Evolutionary conservation across 2,888 invertebrate species (phyloP).

Genomic region (Campopleginae sp.): DNA sequence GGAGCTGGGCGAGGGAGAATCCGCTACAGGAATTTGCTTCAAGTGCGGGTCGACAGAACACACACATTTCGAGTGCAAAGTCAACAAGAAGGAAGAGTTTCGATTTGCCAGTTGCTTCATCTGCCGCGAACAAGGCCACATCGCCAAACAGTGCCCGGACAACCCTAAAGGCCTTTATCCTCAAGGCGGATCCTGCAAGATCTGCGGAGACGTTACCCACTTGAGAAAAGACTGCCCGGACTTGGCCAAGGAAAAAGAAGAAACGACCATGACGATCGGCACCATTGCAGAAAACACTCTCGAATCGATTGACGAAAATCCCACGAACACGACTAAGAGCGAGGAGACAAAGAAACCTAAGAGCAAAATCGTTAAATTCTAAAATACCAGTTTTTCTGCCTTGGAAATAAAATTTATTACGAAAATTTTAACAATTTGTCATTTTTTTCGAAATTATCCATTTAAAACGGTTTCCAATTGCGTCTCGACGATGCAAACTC

Average conservation of each 20-base stretch:
- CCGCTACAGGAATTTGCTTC: slow-evolving; percentile 91
- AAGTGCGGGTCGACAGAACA: slow-evolving; percentile 97
- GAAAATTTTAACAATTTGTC: neutral
- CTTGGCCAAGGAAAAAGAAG: slow-evolving; percentile 82
- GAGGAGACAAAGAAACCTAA: slow-evolving; percentile 61
- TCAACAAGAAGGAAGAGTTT: slow-evolving; percentile 88
- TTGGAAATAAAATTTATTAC: slow-evolving; percentile 58
- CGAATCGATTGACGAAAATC: slow-evolving; percentile 75
- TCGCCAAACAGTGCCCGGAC: slow-evolving; percentile 94
- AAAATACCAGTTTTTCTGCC: neutral
- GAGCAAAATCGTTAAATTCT: slow-evolving; percentile 79
- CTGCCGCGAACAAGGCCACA: slow-evolving; percentile 94
- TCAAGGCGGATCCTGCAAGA: slow-evolving; percentile 92
- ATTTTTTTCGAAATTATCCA: too few relatives aligned
- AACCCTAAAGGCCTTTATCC: slow-evolving; percentile 95
- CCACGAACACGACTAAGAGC: neutral
- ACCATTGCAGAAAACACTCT: slow-evolving; percentile 74
- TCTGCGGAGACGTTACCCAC: slow-evolving; percentile 95
- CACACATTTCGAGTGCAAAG: slow-evolving; percentile 90
- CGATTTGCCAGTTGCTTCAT: slow-evolving; percentile 95
- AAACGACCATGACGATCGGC: slow-evolving; percentile 75
- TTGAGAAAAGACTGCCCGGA: slow-evolving; percentile 92
- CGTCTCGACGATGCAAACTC: too few relatives aligned
- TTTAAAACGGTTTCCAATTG: too few relatives aligned
- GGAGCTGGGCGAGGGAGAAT: slow-evolving; percentile 86